These are phyloP conservation scores for Forbesichthys agassizii DNA, from an alignment of 2,113 vertebrate species.

Conservation along the genomic window DNA sequence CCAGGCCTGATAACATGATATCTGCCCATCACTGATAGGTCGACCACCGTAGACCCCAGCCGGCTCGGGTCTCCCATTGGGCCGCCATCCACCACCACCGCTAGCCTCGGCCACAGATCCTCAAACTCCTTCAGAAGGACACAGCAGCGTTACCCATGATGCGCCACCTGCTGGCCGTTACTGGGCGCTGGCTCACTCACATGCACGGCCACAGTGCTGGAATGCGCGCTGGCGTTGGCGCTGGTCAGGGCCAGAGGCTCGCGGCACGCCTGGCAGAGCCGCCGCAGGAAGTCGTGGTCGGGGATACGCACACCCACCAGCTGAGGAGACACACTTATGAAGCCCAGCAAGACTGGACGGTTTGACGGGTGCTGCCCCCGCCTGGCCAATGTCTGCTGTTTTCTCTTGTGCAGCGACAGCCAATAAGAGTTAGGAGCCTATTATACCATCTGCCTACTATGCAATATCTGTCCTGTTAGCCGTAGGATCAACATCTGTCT, in stretches of 20 bases:
- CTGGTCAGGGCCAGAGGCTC: conserved; percentile 92
- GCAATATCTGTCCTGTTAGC: too few relatives aligned
- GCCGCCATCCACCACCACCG: conserved; percentile 89
- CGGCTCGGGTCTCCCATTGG: conserved; percentile 85
- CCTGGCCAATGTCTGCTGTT: too few relatives aligned
- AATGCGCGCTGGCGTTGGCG: conserved; percentile 86
- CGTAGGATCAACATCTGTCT: too few relatives aligned
- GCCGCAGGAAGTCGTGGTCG: conserved; percentile 83
- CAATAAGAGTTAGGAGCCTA: too few relatives aligned
- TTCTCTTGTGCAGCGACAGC: too few relatives aligned
- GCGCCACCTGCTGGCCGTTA: too few relatives aligned
- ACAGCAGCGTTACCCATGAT: neutral
- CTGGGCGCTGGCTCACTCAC: conserved; percentile 70
- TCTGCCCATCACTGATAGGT: conserved; percentile 83
- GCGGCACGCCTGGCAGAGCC: conserved; percentile 82
- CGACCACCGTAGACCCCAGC: conserved; percentile 91
- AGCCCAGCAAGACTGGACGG: too few relatives aligned
- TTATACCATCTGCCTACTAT: too few relatives aligned
- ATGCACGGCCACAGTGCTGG: conserved; percentile 83
- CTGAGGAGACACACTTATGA: conserved; percentile 57
- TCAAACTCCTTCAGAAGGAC: conserved; percentile 84
- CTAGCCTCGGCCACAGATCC: conserved; percentile 89
- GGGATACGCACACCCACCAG: conserved; percentile 93
- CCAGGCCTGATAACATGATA: conserved; percentile 89
- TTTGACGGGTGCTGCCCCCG: too few relatives aligned